phyloP scores from a whole-genome alignment of 1,140 invertebrate species.

The Paraescarpia echinospica region DNA sequence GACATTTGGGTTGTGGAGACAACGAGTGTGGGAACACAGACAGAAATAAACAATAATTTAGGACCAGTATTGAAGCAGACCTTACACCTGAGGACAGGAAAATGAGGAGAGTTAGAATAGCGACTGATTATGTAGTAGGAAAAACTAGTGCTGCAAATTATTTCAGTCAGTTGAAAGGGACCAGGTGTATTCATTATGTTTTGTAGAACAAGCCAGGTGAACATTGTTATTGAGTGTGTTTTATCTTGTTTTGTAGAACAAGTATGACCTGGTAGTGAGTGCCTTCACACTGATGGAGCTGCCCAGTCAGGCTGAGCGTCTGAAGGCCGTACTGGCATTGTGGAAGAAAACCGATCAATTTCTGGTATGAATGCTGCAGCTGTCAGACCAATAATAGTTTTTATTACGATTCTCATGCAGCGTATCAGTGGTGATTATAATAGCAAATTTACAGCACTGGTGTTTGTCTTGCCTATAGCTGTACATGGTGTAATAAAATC shows the following conservation, averaged over 20 bases:
- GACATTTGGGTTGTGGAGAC: no score
- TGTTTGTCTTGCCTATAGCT: not conserved
- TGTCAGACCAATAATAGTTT: not conserved
- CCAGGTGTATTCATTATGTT: no score
- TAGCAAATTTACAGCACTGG: not conserved
- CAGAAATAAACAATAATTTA: no score
- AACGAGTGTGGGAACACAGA: no score
- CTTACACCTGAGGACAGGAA: no score
- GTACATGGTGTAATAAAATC: no score
- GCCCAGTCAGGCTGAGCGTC: slow-evolving; percentile 66
- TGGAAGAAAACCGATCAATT: slow-evolving; percentile 85
- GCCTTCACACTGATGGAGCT: slow-evolving; percentile 82
- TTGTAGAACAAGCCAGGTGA: no score
- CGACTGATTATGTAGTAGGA: no score
- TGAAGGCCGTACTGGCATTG: slow-evolving; percentile 74
- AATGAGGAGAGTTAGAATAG: no score
- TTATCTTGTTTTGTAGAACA: slow-evolving; percentile 60
- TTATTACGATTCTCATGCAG: not conserved
- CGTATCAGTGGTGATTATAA: not conserved
- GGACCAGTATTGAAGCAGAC: no score
- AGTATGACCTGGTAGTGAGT: slow-evolving; percentile 79
- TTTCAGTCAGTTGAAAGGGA: no score
- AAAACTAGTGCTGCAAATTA: no score
- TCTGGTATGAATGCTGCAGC: slow-evolving; percentile 56
- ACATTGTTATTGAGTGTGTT: slow-evolving; percentile 17